Conservation (phyloP, 2,113 vertebrate species). For the Gymnobelideus leadbeateri region DNA sequence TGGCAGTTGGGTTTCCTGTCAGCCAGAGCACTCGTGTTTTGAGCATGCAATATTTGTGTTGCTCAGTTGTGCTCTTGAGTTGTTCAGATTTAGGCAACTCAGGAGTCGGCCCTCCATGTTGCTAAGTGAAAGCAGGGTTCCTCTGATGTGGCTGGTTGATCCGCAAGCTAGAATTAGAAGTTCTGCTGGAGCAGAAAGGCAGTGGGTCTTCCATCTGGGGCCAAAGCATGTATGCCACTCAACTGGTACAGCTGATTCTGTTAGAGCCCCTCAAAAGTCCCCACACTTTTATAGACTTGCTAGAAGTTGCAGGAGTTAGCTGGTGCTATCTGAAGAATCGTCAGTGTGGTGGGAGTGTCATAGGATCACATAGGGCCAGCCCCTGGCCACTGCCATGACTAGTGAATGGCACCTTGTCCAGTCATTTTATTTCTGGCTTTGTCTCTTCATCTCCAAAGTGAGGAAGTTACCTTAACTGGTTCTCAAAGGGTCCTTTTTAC, state of each 20-base stretch:
- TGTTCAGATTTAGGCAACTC: conserved; percentile 20
- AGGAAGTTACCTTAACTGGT: neutral
- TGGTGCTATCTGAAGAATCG: neutral
- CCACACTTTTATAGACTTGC: conserved; percentile 24
- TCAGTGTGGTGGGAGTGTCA: neutral
- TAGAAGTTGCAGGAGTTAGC: neutral
- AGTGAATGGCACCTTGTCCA: neutral
- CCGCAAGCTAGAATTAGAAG: conserved; percentile 1
- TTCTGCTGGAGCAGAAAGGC: conserved; percentile 36
- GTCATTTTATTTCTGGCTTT: neutral
- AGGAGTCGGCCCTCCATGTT: conserved; percentile 24
- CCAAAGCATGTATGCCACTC: conserved; percentile 67
- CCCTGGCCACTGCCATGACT: neutral
- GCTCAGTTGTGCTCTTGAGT: conserved; percentile 9
- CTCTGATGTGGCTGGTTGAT: conserved; percentile 32
- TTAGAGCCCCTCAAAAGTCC: conserved; percentile 19
- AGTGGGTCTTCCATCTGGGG: conserved; percentile 36
- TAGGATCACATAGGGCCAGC: neutral
- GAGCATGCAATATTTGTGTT: neutral
- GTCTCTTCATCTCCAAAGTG: neutral
- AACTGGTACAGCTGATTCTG: neutral
- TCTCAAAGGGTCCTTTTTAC: neutral
- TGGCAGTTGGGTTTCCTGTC: neutral
- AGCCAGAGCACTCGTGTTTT: neutral
- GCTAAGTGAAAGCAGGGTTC: neutral